These are phyloP conservation scores for Erythrocebus patas DNA, from an alignment of 2,113 vertebrate genomes.

Conservation along the genomic window DNA sequence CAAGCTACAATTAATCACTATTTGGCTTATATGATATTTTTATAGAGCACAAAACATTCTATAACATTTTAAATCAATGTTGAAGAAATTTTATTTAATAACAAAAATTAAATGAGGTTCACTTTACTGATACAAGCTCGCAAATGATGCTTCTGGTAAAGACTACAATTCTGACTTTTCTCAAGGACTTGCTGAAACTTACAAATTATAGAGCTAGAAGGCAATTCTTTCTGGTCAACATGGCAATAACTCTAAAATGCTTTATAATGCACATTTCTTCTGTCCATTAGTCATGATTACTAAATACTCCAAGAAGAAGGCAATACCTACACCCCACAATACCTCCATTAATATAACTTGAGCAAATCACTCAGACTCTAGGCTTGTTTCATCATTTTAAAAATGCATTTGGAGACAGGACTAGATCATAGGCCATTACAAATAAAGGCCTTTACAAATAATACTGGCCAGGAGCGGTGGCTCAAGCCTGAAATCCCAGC, in stretches of 20 bases:
- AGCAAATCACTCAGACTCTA: neutral
- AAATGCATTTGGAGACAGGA: neutral
- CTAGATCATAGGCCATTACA: no score
- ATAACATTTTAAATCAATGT: neutral
- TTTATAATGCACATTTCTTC: neutral
- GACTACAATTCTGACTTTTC: conserved; percentile 6
- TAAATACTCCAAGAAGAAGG: neutral
- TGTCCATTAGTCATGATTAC: neutral
- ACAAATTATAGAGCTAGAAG: neutral
- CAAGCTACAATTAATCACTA: neutral
- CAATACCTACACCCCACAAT: neutral
- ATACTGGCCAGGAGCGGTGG: neutral
- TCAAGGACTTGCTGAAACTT: neutral
- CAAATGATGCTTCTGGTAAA: neutral
- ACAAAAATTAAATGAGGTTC: conserved; percentile 1
- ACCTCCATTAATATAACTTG: neutral
- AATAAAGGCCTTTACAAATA: no score
- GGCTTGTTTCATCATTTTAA: neutral
- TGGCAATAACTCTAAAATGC: neutral
- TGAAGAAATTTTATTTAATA: neutral
- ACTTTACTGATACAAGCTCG: neutral
- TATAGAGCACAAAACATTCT: neutral
- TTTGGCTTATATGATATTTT: neutral
- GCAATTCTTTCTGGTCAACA: neutral
- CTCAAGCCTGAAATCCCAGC: neutral